phyloP scores from a whole-genome alignment of 2,113 vertebrate species.

The Ascaphus truei region DNA sequence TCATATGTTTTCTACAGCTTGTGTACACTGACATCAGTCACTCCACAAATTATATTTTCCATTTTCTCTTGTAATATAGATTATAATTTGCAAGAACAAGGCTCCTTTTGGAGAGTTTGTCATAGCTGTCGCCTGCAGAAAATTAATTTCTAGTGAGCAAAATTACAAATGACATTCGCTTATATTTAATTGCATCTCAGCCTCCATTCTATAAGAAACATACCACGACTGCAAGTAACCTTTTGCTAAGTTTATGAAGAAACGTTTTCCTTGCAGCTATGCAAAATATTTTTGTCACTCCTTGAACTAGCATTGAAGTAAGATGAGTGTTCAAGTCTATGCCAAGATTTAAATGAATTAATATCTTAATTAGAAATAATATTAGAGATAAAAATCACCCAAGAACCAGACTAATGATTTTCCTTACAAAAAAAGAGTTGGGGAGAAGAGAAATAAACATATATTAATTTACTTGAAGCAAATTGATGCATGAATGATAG shows the following conservation, averaged over 20 bases:
- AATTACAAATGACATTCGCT: slow-evolving; percentile 10
- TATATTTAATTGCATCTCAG: slow-evolving; percentile 13
- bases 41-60: neutral
- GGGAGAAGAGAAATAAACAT: no score
- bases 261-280: neutral
- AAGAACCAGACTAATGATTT: no score
- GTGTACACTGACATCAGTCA: neutral
- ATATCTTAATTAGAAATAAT: no score
- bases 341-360: no score
- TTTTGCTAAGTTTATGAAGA: neutral
- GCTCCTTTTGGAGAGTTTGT: slow-evolving; percentile 10
- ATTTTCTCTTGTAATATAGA: neutral
- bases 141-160: slow-evolving; percentile 11
- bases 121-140: slow-evolving; percentile 19
- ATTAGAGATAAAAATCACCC: no score
- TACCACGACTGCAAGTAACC: neutral
- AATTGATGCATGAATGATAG: no score
- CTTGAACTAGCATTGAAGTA: no score
- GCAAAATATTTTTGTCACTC: neutral
- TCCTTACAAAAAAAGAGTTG: no score
- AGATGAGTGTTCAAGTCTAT: no score
- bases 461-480: no score
- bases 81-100: neutral
- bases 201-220: neutral
- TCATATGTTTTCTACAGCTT: neutral